Conservation (phyloP, 2,888 invertebrate species). For the Stenchaetothrips biformis region DNA sequence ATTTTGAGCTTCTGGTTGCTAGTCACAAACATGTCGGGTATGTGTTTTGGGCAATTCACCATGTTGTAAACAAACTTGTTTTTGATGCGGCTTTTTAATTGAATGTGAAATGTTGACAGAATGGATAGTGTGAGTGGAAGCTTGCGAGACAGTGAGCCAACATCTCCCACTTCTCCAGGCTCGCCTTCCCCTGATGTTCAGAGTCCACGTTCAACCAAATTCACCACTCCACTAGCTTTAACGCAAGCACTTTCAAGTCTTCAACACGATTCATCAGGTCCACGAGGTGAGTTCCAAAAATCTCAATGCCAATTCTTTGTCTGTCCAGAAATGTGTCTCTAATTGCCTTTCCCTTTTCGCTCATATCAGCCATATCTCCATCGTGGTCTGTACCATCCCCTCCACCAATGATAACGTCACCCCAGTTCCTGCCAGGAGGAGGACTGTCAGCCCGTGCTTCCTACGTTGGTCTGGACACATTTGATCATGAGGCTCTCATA, state of each 20-base stretch:
- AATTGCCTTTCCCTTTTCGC: too few relatives aligned
- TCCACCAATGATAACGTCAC: slow-evolving; percentile 4
- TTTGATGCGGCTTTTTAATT: slow-evolving; percentile 17
- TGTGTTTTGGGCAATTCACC: slow-evolving; percentile 36
- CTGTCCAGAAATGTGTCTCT: background rate
- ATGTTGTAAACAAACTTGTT: background rate
- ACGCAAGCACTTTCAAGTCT: slow-evolving; percentile 54
- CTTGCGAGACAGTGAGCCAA: slow-evolving; percentile 85
- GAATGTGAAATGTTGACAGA: slow-evolving; percentile 47
- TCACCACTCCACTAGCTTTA: slow-evolving; percentile 50
- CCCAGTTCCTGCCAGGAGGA: background rate
- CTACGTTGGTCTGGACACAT: slow-evolving; percentile 47
- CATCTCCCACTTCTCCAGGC: slow-evolving; percentile 79
- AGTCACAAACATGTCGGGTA: slow-evolving; percentile 92
- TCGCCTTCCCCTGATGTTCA: slow-evolving; percentile 52
- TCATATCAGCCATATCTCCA: background rate
- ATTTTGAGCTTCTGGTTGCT: slow-evolving; percentile 90
- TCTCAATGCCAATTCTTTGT: too few relatives aligned
- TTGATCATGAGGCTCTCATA: slow-evolving; percentile 59
- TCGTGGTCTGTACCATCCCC: slow-evolving; percentile 10
- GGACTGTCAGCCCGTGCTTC: background rate
- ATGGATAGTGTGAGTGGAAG: slow-evolving; percentile 94
- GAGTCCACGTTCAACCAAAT: slow-evolving; percentile 28
- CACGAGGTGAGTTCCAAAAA: background rate
- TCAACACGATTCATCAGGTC: slow-evolving; percentile 34